Evolutionary conservation across 2,113 vertebrate species (phyloP).

Genomic region (mouse (Mus musculus)): DNA sequence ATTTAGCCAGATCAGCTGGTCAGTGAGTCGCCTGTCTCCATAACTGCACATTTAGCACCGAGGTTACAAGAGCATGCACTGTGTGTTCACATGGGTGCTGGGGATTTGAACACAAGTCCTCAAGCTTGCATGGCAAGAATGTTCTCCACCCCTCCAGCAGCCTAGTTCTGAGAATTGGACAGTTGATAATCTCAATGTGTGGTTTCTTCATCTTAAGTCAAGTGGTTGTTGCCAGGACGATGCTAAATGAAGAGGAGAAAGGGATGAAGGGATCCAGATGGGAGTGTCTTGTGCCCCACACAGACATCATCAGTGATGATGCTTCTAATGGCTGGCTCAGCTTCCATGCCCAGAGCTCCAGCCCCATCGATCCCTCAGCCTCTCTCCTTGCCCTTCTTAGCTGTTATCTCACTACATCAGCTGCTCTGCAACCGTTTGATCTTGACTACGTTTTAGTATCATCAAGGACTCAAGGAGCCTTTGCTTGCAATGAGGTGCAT

Average conservation of each 20-base stretch:
- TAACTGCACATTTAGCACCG: neutral
- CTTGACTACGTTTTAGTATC: neutral
- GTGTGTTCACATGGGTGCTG: neutral
- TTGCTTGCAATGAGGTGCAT: neutral
- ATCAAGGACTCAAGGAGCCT: neutral
- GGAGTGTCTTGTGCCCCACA: rapidly evolving
- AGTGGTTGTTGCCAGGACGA: neutral
- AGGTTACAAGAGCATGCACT: no score
- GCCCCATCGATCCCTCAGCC: neutral
- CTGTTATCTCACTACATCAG: neutral
- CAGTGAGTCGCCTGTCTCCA: neutral
- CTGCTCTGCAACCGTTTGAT: neutral
- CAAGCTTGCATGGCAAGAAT: neutral
- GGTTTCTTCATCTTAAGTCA: neutral
- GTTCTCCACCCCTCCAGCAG: no score
- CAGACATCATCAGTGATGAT: neutral
- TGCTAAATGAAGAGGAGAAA: neutral
- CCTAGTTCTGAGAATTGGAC: neutral
- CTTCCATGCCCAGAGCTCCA: neutral
- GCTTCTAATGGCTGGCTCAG: neutral
- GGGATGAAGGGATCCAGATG: no score
- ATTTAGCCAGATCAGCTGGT: neutral
- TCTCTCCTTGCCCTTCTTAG: neutral
- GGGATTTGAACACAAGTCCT: neutral
- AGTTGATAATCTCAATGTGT: neutral